Evolutionary conservation across 2,888 invertebrate genomes (phyloP).

Genomic region (Notodonta ziczac): DNA sequence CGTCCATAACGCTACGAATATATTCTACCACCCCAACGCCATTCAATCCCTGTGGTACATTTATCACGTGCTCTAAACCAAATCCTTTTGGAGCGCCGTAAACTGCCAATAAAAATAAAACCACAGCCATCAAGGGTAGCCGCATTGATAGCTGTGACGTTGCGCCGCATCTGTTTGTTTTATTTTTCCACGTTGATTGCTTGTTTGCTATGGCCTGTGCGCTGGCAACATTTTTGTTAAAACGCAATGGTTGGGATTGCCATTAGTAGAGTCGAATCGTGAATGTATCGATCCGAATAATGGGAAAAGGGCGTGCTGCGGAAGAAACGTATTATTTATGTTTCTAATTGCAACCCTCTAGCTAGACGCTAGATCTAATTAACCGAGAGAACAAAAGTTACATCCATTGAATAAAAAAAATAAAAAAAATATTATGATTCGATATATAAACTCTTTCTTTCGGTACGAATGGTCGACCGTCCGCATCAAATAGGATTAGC

Average conservation of each 20-base stretch:
- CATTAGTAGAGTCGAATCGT: slow-evolving; percentile 22
- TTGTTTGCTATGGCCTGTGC: slow-evolving; percentile 35
- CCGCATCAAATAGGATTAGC: slow-evolving; percentile 17
- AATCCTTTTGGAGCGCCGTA: slow-evolving; percentile 35
- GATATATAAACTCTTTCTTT: neutral
- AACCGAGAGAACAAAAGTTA: too few relatives aligned
- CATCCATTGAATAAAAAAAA: neutral
- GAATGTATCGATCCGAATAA: neutral
- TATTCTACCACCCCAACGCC: slow-evolving; percentile 15
- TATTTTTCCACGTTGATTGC: slow-evolving; percentile 42
- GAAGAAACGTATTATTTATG: neutral
- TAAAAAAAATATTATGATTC: neutral
- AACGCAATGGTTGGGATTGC: slow-evolving; percentile 36
- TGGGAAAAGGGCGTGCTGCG: neutral
- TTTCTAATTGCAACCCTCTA: too few relatives aligned
- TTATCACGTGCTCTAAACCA: slow-evolving; percentile 41
- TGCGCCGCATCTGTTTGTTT: slow-evolving; percentile 37
- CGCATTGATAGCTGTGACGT: slow-evolving; percentile 40
- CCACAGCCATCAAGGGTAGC: slow-evolving; percentile 24
- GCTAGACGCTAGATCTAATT: too few relatives aligned
- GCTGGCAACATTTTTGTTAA: slow-evolving; percentile 35
- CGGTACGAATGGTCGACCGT: slow-evolving; percentile 4
- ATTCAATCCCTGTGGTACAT: slow-evolving; percentile 36
- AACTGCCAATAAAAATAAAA: slow-evolving; percentile 44
- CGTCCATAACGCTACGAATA: neutral